Percentiles rank a stretch among this genome's conserved stretches.
Evolutionary conservation across 2,113 vertebrate genomes (phyloP).

Genomic region (Cebidichthys violaceus): DNA sequence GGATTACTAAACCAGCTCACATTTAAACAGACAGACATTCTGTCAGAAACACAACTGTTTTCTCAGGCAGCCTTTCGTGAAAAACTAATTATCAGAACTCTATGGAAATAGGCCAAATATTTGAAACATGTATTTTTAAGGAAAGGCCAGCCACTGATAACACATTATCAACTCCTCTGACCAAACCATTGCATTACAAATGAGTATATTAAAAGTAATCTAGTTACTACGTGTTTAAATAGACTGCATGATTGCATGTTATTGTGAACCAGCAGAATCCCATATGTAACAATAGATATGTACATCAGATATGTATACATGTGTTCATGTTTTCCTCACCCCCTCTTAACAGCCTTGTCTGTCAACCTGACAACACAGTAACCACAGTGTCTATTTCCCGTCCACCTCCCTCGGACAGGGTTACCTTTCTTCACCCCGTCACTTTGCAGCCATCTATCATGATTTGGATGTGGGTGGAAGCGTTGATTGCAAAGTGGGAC

Average conservation of each 20-base stretch:
- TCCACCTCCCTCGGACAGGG: constrained; percentile 9
- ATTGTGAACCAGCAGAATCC: neutral
- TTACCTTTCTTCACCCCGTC: constrained; percentile 31
- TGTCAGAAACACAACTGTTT: neutral
- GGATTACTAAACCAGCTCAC: neutral
- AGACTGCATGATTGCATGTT: neutral
- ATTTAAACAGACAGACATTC: neutral
- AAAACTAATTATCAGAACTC: neutral
- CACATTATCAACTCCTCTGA: neutral
- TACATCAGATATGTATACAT: neutral
- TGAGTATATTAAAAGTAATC: neutral
- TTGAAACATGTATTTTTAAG: neutral
- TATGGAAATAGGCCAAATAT: neutral
- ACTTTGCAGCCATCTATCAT: constrained; percentile 62
- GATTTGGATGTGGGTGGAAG: constrained; percentile 61
- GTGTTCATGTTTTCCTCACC: neutral
- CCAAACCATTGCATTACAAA: neutral
- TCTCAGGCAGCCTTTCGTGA: constrained; percentile 13
- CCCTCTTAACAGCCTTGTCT: neutral
- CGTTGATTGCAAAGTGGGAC: constrained; percentile 64
- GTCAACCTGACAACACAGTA: constrained; percentile 21
- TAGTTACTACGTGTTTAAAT: neutral
- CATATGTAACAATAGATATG: neutral
- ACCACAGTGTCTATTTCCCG: constrained; percentile 25
- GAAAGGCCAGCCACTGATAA: neutral